phyloP scores from a whole-genome alignment of 2,888 invertebrate genomes.

The Itoplectis maculator region DNA sequence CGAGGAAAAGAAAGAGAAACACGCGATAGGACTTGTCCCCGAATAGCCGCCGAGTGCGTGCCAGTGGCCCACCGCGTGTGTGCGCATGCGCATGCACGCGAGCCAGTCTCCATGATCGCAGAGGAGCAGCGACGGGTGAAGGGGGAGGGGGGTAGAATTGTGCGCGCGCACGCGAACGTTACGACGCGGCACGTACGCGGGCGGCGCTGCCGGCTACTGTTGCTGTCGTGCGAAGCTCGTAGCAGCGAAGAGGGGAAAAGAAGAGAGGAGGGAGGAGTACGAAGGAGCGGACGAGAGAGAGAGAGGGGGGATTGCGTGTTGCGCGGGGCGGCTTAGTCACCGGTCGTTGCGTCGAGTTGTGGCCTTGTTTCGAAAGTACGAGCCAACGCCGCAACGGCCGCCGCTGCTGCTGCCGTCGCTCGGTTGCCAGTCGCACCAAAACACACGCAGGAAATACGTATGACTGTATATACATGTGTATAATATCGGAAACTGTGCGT shows the following conservation, averaged over 20 bases:
- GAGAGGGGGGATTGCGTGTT: constrained; percentile 44
- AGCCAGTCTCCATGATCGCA: too few species aligned
- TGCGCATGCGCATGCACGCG: constrained; percentile 45
- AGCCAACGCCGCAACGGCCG: constrained; percentile 63
- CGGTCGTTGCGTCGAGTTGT: constrained; percentile 72
- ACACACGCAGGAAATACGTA: background rate
- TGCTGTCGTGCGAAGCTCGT: constrained; percentile 31
- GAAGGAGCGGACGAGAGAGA: constrained; percentile 1
- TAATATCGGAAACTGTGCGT: constrained; percentile 1
- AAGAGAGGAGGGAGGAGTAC: too few species aligned
- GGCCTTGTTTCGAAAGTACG: constrained; percentile 72
- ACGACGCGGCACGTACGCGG: constrained; percentile 44
- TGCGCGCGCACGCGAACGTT: constrained; percentile 37
- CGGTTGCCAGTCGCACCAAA: constrained; percentile 10
- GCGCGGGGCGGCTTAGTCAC: constrained; percentile 69
- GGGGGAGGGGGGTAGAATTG: background rate
- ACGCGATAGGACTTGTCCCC: background rate
- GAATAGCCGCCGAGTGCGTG: constrained; percentile 44
- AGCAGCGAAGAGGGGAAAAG: background rate
- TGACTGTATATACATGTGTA: background rate
- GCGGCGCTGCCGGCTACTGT: constrained; percentile 58
- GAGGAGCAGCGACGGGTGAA: constrained; percentile 25
- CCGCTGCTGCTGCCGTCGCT: constrained; percentile 26
- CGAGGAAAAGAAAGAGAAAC: background rate
- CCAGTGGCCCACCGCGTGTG: constrained; percentile 63